phyloP scores from a whole-genome alignment of 2,888 invertebrate species.

The Amorpha juglandis region DNA sequence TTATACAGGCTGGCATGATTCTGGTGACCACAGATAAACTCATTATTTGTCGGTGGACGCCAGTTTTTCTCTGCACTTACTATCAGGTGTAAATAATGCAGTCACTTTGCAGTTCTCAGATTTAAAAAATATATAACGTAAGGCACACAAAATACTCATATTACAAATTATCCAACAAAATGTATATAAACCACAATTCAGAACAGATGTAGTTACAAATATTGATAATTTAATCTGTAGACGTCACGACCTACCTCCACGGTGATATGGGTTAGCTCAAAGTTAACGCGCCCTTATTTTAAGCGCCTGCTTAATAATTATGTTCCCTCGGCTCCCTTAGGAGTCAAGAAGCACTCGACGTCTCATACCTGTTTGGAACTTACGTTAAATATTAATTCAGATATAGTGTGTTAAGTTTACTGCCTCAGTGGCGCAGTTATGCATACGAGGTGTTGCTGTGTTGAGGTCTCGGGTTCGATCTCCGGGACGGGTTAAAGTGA shows the following conservation, averaged over 20 bases:
- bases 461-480: no score
- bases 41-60: no score
- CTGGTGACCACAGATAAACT: no score
- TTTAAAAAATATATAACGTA: no score
- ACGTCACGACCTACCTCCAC: constrained; percentile 41
- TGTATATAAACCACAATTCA: background rate
- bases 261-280: constrained; percentile 51
- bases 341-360: background rate
- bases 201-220: constrained; percentile 23
- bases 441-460: no score
- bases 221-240: constrained; percentile 32
- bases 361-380: background rate
- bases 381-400: background rate
- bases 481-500: no score
- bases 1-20: no score
- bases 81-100: no score
- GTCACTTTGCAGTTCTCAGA: no score
- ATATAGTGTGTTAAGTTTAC: no score
- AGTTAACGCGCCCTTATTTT: constrained; percentile 46
- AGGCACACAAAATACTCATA: background rate
- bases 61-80: no score
- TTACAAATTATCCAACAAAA: background rate
- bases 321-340: constrained; percentile 33
- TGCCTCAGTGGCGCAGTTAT: no score
- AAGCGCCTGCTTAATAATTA: constrained; percentile 58